Evolutionary conservation across 2,113 vertebrate genomes (phyloP).

Genomic region (Petromus typicus): DNA sequence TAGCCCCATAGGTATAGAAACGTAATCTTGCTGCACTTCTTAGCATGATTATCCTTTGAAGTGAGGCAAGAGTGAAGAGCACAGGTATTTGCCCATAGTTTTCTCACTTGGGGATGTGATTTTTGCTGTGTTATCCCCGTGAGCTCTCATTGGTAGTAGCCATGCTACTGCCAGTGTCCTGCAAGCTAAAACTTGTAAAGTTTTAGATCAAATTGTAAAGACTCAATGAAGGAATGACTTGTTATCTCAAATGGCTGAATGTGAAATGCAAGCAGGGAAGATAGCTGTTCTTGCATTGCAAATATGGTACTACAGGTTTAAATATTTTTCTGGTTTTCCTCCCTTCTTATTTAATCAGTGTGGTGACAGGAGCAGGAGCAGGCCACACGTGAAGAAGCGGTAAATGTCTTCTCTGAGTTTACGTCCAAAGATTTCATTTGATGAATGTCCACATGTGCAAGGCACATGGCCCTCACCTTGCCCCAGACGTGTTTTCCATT

Average conservation of each 20-base stretch:
- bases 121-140: background rate
- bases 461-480: background rate
- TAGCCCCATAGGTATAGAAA: background rate
- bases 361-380: background rate
- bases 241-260: background rate
- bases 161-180: background rate
- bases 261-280: background rate
- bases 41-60: background rate
- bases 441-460: background rate
- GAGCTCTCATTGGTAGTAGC: background rate
- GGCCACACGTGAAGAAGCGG: background rate
- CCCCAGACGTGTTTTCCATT: background rate
- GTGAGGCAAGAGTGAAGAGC: background rate
- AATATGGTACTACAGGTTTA: background rate
- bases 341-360: background rate
- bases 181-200: background rate
- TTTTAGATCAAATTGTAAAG: background rate
- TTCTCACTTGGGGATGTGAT: background rate
- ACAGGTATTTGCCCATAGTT: background rate
- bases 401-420: background rate
- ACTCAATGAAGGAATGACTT: background rate
- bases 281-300: no score
- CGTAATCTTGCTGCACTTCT: background rate
- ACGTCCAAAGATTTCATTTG: background rate
- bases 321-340: background rate